Evolutionary conservation across 92 coral and sea anemone species (phyloP).

Genomic region (Porites lobata): DNA sequence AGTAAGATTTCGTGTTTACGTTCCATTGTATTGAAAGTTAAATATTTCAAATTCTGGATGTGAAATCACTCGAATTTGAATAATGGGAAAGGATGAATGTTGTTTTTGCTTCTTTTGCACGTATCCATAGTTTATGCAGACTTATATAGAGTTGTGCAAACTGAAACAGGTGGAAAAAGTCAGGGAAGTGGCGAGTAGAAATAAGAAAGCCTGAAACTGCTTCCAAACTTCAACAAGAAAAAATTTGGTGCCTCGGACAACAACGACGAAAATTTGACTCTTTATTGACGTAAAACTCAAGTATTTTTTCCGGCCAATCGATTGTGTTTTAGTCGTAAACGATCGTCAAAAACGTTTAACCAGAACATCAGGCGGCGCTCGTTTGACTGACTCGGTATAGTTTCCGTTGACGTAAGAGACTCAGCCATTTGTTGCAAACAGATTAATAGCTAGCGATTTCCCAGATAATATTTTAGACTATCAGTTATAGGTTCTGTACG

Average conservation of each 20-base stretch:
- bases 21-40: no score
- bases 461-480: no score
- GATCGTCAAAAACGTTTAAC: neutral
- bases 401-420: slow-evolving; percentile 20
- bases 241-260: neutral
- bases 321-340: neutral
- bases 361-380: neutral
- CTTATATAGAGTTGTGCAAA: no score
- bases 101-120: neutral
- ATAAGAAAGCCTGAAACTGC: neutral
- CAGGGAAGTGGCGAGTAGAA: neutral
- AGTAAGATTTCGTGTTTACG: no score
- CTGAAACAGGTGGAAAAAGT: no score
- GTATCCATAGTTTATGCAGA: neutral
- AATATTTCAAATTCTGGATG: neutral
- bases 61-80: slow-evolving; percentile 23
- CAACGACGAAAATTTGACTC: slow-evolving; percentile 4
- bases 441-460: neutral
- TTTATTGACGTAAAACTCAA: slow-evolving; percentile 8
- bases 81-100: neutral
- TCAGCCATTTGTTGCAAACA: neutral
- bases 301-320: slow-evolving; percentile 8
- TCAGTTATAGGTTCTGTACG: no score
- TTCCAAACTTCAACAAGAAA: neutral
- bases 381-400: neutral